Evolutionary conservation across 2,113 vertebrate genomes (phyloP).

Genomic region (Corythornis vintsioides): DNA sequence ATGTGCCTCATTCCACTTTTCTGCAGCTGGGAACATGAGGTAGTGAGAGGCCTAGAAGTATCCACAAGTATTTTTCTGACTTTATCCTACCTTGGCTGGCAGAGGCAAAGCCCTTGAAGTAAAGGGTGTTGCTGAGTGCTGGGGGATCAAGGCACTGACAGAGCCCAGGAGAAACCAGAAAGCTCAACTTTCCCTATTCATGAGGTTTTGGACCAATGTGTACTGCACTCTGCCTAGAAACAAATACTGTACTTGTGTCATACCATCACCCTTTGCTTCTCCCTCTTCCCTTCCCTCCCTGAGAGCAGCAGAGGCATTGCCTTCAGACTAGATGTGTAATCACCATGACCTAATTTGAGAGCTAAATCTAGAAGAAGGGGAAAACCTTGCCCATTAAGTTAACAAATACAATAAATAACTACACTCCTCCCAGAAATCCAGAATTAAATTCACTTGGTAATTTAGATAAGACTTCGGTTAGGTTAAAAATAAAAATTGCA

Average conservation of each 20-base stretch:
- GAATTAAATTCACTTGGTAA: background rate
- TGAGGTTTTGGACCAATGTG: background rate
- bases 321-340: background rate
- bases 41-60: background rate
- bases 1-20: background rate
- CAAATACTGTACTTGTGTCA: background rate
- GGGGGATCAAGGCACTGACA: background rate
- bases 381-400: background rate
- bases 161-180: background rate
- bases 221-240: background rate
- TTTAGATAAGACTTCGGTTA: background rate
- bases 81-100: background rate
- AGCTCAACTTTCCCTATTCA: background rate
- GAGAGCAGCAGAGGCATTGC: background rate
- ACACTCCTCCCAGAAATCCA: accelerated
- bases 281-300: background rate
- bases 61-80: background rate
- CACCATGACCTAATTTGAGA: background rate
- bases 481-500: background rate
- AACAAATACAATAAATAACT: background rate
- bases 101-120: background rate
- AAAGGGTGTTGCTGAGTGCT: background rate
- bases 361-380: background rate
- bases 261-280: background rate
- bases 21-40: background rate